Evolutionary conservation across 2,113 vertebrate genomes (phyloP).

Genomic region (Diphyllodes magnificus): DNA sequence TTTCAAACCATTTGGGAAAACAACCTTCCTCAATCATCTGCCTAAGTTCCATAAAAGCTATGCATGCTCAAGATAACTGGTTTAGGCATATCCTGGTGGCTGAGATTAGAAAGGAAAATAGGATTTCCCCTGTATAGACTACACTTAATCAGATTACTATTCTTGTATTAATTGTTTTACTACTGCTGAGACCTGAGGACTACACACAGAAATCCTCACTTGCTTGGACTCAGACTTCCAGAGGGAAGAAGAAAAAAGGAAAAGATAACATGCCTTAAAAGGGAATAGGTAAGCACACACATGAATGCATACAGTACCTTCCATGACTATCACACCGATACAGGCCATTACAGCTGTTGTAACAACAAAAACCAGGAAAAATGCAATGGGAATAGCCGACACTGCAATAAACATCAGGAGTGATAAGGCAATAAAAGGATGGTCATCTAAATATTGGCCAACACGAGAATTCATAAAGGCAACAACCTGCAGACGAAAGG

Average conservation of each 20-base stretch:
- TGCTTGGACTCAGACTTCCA: not conserved
- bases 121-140: not conserved
- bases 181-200: not conserved
- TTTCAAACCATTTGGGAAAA: not conserved
- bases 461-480: slow-evolving; percentile 76
- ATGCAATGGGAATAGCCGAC: slow-evolving; percentile 77
- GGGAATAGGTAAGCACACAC: not conserved
- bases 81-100: not conserved
- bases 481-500: slow-evolving; percentile 70
- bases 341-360: slow-evolving; percentile 73
- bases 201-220: not conserved
- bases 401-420: slow-evolving; percentile 76
- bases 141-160: not conserved
- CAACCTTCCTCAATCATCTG: not conserved
- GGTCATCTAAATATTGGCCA: slow-evolving; percentile 80
- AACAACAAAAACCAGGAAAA: slow-evolving; percentile 81
- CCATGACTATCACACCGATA: slow-evolving; percentile 79
- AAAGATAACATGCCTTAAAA: not conserved
- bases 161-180: not conserved
- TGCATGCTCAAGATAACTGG: not conserved
- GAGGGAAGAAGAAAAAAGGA: not conserved
- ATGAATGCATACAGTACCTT: slow-evolving; percentile 71
- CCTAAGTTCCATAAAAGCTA: not conserved
- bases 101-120: not conserved
- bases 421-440: slow-evolving; percentile 78